These are phyloP conservation scores for Gymnopithys bicolor DNA, from an alignment of 2,797 vertebrate species.

Conservation along the genomic window DNA sequence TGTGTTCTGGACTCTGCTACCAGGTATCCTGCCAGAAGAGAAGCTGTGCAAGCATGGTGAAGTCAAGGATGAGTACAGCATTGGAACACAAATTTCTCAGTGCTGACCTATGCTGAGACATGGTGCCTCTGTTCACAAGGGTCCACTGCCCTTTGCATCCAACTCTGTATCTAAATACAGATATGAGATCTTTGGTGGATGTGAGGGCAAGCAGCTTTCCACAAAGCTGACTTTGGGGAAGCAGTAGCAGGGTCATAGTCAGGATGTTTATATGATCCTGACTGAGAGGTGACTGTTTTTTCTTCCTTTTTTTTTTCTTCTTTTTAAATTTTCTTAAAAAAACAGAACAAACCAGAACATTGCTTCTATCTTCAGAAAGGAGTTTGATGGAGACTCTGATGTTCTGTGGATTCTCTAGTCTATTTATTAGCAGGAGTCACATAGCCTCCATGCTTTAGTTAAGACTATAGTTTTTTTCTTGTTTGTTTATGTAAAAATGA, in stretches of 20 bases:
- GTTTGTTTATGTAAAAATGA: background rate
- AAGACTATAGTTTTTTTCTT: background rate
- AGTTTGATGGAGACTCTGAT: background rate
- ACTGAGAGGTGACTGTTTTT: background rate
- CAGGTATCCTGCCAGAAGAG: background rate
- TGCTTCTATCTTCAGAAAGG: background rate
- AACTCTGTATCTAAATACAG: background rate
- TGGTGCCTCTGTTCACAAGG: background rate
- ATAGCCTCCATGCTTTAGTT: background rate
- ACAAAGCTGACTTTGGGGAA: background rate
- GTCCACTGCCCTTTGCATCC: background rate
- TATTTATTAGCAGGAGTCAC: background rate
- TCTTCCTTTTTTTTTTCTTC: too few species aligned
- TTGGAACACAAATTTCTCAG: fast-evolving
- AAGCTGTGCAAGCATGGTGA: background rate
- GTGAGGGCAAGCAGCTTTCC: background rate
- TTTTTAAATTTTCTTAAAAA: background rate
- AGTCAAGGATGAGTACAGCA: background rate
- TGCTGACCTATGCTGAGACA: background rate
- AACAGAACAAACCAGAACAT: background rate
- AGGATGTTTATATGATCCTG: background rate
- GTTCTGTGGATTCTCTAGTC: background rate
- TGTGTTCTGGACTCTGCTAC: background rate
- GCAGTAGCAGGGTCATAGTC: background rate
- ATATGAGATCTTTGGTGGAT: background rate